A percentile compares a stretch with the other conserved stretches of the same genome.
These are phyloP conservation scores for Cephus runcator DNA, from an alignment of 2,888 invertebrate species.

Conservation along the genomic window DNA sequence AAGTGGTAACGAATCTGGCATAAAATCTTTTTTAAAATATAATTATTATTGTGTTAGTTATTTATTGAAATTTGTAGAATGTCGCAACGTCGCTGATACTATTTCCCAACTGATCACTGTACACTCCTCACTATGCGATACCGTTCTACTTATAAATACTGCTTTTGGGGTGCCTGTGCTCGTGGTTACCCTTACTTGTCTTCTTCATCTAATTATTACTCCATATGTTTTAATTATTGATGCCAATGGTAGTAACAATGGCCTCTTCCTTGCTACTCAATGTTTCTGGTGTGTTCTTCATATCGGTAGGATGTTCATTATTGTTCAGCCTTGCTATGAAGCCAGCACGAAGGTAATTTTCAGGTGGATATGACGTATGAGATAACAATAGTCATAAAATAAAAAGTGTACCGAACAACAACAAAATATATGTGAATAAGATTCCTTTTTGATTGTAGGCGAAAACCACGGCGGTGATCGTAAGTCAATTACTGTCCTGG, in stretches of 20 bases:
- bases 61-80: not conserved
- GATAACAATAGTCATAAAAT: not conserved
- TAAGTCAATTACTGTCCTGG: constrained; percentile 64
- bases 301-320: constrained; percentile 68
- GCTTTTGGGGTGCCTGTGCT: constrained; percentile 70
- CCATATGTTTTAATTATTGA: constrained; percentile 73
- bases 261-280: constrained; percentile 68
- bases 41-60: not conserved
- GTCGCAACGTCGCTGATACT: constrained; percentile 50
- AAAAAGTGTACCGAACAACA: not conserved
- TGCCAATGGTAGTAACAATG: constrained; percentile 67
- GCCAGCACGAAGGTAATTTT: constrained; percentile 67
- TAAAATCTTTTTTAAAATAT: not conserved
- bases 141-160: constrained; percentile 67
- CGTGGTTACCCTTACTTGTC: constrained; percentile 69
- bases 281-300: constrained; percentile 71
- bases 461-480: constrained; percentile 66
- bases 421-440: not conserved
- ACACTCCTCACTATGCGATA: constrained; percentile 69
- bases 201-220: constrained; percentile 72
- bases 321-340: constrained; percentile 72
- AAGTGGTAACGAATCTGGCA: not conserved
- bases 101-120: constrained; percentile 68
- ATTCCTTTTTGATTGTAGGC: constrained; percentile 49
- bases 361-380: not conserved